A percentile compares a stretch with the other conserved stretches of the same genome.
These are phyloP conservation scores for Oligia latruncula DNA, from an alignment of 2,888 invertebrate species.

Conservation along the genomic window DNA sequence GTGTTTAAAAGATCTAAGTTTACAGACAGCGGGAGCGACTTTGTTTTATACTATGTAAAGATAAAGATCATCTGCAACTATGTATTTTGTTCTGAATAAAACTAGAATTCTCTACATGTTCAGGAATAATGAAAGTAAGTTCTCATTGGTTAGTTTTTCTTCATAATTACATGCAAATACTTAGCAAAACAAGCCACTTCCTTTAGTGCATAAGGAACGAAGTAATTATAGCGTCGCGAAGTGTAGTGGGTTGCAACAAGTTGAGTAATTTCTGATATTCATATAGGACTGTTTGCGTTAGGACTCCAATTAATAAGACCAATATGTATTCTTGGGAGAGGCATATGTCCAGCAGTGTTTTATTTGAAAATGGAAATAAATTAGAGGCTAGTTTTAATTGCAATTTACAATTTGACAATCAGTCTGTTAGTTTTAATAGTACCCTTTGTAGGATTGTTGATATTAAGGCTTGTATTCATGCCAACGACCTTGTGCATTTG, in stretches of 20 bases:
- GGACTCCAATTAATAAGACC: neutral
- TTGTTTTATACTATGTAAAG: too few relatives aligned
- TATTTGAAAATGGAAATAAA: neutral
- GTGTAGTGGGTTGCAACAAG: neutral
- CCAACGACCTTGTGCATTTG: too few relatives aligned
- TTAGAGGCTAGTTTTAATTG: neutral
- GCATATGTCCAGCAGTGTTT: neutral
- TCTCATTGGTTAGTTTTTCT: constrained; percentile 13
- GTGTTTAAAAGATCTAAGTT: too few relatives aligned
- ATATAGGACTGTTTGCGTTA: neutral
- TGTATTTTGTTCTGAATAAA: neutral
- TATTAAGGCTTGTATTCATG: too few relatives aligned
- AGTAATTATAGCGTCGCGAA: constrained; percentile 25
- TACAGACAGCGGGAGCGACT: too few relatives aligned
- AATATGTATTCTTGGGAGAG: neutral
- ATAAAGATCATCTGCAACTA: too few relatives aligned
- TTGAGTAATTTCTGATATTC: neutral
- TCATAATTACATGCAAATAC: constrained; percentile 20
- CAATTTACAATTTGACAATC: neutral
- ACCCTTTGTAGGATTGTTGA: too few relatives aligned
- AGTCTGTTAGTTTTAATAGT: neutral
- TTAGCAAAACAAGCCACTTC: constrained; percentile 28
- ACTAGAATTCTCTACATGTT: neutral
- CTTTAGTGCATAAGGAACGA: constrained; percentile 22
- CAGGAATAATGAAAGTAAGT: constrained; percentile 12